These are phyloP conservation scores for Caenorhabditis sp. DNA, from an alignment of 2,888 invertebrate species.

Conservation along the genomic window DNA sequence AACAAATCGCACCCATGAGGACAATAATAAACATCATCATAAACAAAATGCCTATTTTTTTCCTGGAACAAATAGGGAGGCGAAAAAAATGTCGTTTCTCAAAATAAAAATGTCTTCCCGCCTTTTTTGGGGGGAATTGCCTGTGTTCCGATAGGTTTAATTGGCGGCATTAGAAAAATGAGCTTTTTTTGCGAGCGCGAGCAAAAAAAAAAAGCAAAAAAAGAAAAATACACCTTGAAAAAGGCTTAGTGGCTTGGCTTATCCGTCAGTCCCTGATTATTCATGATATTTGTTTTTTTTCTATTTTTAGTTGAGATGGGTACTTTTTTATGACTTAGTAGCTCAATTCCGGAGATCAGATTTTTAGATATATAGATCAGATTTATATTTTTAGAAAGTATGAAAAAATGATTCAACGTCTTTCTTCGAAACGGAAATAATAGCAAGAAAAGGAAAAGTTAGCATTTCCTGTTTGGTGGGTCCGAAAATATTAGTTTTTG, in stretches of 20 bases:
- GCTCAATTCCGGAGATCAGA: too few relatives aligned
- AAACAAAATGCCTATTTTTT: background rate
- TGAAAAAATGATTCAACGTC: too few relatives aligned
- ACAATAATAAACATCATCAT: background rate
- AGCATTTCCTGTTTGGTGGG: background rate
- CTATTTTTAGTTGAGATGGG: background rate
- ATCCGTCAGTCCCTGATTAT: background rate
- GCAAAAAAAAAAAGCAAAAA: background rate
- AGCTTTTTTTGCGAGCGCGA: background rate
- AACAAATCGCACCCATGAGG: background rate
- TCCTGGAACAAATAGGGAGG: too few relatives aligned
- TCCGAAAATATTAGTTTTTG: background rate
- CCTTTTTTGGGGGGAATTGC: background rate
- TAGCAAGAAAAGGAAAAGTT: background rate
- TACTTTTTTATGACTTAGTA: background rate
- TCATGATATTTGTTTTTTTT: background rate
- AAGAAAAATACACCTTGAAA: background rate
- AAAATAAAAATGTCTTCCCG: too few relatives aligned
- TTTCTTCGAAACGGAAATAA: background rate
- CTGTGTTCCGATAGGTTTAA: background rate
- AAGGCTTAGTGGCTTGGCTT: background rate
- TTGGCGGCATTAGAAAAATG: background rate
- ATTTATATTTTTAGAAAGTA: too few relatives aligned
- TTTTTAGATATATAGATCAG: too few relatives aligned
- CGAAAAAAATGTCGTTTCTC: background rate